These are phyloP conservation scores for Psittacula derbiana DNA, from an alignment of 2,797 vertebrate genomes.

Conservation along the genomic window DNA sequence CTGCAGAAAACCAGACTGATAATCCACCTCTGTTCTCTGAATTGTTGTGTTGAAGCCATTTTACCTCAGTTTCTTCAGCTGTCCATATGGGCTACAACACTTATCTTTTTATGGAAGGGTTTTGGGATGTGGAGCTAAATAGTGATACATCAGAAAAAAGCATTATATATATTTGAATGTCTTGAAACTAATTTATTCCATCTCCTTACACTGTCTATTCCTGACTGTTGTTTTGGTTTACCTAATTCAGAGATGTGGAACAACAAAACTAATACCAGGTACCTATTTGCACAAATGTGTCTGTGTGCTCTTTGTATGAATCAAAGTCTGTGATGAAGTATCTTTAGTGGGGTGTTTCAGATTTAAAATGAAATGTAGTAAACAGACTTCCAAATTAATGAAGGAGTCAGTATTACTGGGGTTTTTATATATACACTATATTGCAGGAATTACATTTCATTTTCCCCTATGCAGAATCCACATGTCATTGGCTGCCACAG, in stretches of 20 bases:
- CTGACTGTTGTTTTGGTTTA: not conserved
- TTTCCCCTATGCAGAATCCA: not conserved
- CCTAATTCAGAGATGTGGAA: not conserved
- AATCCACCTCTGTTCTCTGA: not conserved
- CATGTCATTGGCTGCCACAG: not conserved
- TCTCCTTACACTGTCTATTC: not conserved
- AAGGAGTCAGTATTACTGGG: not conserved
- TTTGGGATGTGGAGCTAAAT: not conserved
- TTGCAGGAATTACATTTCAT: not conserved
- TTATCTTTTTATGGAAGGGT: not conserved
- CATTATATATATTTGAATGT: not conserved
- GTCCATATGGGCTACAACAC: not conserved
- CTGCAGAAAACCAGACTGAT: not conserved
- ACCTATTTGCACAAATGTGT: not conserved
- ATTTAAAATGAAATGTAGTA: not conserved
- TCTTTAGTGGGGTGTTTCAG: not conserved
- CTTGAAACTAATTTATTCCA: not conserved
- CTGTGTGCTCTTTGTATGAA: not conserved
- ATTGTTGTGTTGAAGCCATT: not conserved
- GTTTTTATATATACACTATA: not conserved
- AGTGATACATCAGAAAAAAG: fast-evolving
- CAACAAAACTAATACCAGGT: not conserved
- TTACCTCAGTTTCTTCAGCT: not conserved
- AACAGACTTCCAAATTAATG: not conserved
- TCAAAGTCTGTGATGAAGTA: not conserved